Base-by-base conservation (phyloP, 2,797 vertebrate genomes). In the Choloepus didactylus region DNA sequence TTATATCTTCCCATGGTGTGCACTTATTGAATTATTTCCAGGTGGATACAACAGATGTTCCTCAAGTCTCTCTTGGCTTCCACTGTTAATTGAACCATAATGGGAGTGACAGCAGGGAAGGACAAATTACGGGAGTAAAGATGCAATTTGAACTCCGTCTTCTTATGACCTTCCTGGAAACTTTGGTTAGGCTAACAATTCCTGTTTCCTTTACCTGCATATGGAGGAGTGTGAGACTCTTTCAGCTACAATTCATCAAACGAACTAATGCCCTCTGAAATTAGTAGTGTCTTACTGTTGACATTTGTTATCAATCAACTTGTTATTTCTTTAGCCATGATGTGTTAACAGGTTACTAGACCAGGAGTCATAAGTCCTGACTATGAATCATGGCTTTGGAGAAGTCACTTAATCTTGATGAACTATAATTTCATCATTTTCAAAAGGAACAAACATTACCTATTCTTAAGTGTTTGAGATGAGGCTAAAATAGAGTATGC, bases 21-120 rank as follows among this genome's bases (percentile, higher is more conserved):
- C 97, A 98, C 98, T 99, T 98, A 99, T 99, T 99, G 99, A 99
- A 99, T 99, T 99, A 99, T 98, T 98, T 98, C 98, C 98, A 98
- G 99, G 99, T 98, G 98, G 98, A 98, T 97, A 97, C 97, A 98
- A 98, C 99, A 99, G 99, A 99, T 99, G 99, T 98, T 99, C 98
- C 98, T 99, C 98, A 98, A 98, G 98, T 98, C 95, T 83, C 99
- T 99, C 99, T 98, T 97, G 97, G 99, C 98, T 97, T 97, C 98
- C 96, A 98, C 97, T 98, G 98, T 99, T 99, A 99, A 99, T 99
- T 99, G 99, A 99, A 98, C 98, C 98, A 98, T 99, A 99, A 99
- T 99, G 98, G 98, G 98, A 97, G 96, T 98, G 98, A 98, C 99
- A 99, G 99, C 98, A 98, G 99, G 99, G 98, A 99, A 99, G 99